Evolutionary conservation across 2,888 invertebrate species (phyloP).

Genomic region (Gymnosoma rotundatum): DNA sequence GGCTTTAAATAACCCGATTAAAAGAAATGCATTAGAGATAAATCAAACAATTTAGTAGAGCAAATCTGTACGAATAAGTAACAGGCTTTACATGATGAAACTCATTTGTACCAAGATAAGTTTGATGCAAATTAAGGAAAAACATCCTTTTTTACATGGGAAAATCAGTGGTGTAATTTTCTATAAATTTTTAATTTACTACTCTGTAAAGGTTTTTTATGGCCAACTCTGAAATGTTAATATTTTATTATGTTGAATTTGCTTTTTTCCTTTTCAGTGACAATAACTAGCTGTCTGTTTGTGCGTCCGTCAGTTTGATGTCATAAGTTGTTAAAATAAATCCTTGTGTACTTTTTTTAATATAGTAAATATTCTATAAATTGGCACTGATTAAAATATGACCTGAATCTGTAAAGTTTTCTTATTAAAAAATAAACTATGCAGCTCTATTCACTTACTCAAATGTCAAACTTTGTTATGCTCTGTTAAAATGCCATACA

Average conservation of each 20-base stretch:
- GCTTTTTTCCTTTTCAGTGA: not conserved
- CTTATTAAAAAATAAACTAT: conserved; percentile 35
- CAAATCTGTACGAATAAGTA: too few species aligned
- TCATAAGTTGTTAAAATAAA: conserved; percentile 39
- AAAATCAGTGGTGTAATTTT: too few species aligned
- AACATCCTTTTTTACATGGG: too few species aligned
- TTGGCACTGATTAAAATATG: conserved; percentile 15
- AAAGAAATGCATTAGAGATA: too few species aligned
- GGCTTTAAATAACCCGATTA: too few species aligned
- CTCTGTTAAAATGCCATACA: conserved; percentile 20
- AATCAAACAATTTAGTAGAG: too few species aligned
- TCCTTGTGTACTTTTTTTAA: not conserved
- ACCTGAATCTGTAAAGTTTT: conserved; percentile 44
- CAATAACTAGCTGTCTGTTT: not conserved
- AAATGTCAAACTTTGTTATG: conserved; percentile 55
- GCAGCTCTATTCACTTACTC: conserved; percentile 49
- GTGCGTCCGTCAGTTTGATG: conserved; percentile 52
- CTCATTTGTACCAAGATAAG: too few species aligned
- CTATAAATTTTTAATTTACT: too few species aligned
- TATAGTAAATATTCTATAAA: not conserved
- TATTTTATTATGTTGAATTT: not conserved
- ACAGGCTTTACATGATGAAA: too few species aligned
- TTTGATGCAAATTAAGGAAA: too few species aligned
- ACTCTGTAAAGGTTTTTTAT: too few species aligned
- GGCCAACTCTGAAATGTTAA: too few species aligned